Evolutionary conservation across 2,113 vertebrate species (phyloP), one percentile per base, ranked within the genome.

Genomic region (Trinectes maculatus): DNA sequence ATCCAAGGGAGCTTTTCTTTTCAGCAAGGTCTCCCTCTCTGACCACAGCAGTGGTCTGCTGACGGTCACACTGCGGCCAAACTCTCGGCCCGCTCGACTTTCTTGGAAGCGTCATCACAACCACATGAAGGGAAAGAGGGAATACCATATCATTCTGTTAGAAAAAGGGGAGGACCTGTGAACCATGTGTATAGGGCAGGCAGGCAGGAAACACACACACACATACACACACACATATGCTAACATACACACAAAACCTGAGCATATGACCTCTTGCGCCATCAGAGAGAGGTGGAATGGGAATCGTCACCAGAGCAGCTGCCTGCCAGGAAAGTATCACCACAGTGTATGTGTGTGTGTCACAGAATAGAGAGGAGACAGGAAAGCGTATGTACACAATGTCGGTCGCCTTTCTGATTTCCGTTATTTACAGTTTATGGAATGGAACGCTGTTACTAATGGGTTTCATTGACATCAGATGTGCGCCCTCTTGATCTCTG

Each of bases 121-220:
- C 90, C 90, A 91, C 89, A 92, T 91, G 31, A 91, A 86, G 40
- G 61, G 53, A 42, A 70, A 81, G 51, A 80, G 85, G 85, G 83
- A 87, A 90, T 49, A 70, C 83, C 72, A 63, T 87, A 77, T 51
- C 54, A 13, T 68, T 90, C 71, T 68, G 73, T 82, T 73, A 63
- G 60, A 78, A 80, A 77, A 78, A 42, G 61, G 81, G 69, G 74
- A 82, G 73, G 77, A 80, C 81, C 86, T 85, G 46, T 52, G 13
- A 36, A 68, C 28, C 22, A 42, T 44, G 66, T 36, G 63, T 46
- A 49, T 43, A 28, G 10, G 42, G 52, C 46, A 66, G 67, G n/a
- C 67, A 40, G 48, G 24, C 28, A 71, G 52, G 53, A 57, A 55
- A 51, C 48, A 37, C 39, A 28, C 16, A 46, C 29, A 48, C 26